Percentiles rank a stretch among this genome's conserved stretches.
Conservation (phyloP, 2,888 invertebrate genomes). For the Volucella bombylans region DNA sequence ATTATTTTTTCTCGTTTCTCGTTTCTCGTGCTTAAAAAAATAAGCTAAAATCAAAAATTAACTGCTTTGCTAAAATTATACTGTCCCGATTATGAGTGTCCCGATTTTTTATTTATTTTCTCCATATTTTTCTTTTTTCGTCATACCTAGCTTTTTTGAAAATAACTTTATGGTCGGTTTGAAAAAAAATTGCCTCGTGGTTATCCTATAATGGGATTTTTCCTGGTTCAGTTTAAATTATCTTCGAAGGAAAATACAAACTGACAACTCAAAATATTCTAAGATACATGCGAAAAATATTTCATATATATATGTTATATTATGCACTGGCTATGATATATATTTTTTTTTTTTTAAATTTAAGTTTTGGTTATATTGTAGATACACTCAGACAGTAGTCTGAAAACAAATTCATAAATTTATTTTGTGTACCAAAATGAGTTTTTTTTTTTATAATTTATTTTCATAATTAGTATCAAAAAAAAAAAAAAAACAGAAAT, state of each 20-base stretch:
- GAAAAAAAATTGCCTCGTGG: conserved; percentile 12
- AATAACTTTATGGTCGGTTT: conserved; percentile 35
- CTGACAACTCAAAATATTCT: neutral
- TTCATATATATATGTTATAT: conserved; percentile 10
- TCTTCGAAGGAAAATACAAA: conserved; percentile 30
- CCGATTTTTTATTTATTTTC: neutral
- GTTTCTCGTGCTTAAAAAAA: conserved; percentile 17
- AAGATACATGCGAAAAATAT: conserved; percentile 31
- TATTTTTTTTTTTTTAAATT: conserved; percentile 16
- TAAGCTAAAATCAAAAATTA: neutral
- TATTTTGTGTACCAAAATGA: conserved; percentile 45
- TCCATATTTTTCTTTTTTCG: conserved; percentile 1
- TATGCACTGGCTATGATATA: neutral
- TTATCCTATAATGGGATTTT: conserved; percentile 52
- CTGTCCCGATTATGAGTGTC: no score
- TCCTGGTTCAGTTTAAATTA: conserved; percentile 37
- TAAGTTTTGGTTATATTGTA: conserved; percentile 30
- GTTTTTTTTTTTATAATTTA: conserved; percentile 57
- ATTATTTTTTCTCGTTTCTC: neutral
- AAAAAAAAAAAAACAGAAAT: conserved; percentile 18
- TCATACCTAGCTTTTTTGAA: conserved; percentile 14
- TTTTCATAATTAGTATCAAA: conserved; percentile 54
- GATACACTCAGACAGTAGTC: conserved; percentile 12
- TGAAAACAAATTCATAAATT: conserved; percentile 68
- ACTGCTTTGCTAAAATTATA: neutral